Conservation (phyloP, 1,140 invertebrate genomes). For the Heliothis subflexa region DNA sequence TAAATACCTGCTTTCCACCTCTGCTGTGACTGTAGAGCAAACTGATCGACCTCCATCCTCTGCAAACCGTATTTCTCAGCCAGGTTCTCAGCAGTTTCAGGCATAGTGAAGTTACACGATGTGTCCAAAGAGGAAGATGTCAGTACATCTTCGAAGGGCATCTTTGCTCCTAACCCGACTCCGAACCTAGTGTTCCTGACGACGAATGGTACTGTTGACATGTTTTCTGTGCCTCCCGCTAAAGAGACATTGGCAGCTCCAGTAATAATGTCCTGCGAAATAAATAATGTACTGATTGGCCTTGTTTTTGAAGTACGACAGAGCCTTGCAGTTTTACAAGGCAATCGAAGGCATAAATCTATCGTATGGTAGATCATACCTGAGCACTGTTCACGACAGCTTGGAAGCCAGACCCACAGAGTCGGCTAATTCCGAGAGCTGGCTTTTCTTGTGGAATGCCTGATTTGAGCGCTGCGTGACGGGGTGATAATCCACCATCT, state of each 20-base stretch:
- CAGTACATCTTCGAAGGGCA: slow-evolving; percentile 95
- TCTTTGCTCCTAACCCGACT: slow-evolving; percentile 91
- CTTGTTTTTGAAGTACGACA: not conserved
- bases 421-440: slow-evolving; percentile 93
- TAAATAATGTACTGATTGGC: not conserved
- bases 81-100: slow-evolving; percentile 98
- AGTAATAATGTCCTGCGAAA: slow-evolving; percentile 92
- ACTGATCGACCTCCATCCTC: slow-evolving; percentile 94
- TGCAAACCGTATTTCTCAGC: slow-evolving; percentile 96
- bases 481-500: slow-evolving; percentile 95
- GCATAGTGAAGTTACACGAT: slow-evolving; percentile 97
- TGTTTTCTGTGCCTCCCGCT: slow-evolving; percentile 97
- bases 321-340: not conserved
- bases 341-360: no score
- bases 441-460: slow-evolving; percentile 94
- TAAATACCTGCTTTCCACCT: slow-evolving; percentile 92
- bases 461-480: slow-evolving; percentile 93
- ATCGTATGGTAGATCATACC: slow-evolving; percentile 81
- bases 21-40: slow-evolving; percentile 93
- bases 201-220: slow-evolving; percentile 96
- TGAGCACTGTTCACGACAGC: slow-evolving; percentile 95
- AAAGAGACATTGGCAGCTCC: slow-evolving; percentile 95
- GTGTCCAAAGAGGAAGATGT: slow-evolving; percentile 93
- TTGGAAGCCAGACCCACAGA: slow-evolving; percentile 98
- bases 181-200: slow-evolving; percentile 96